Conservation (phyloP, 2,888 invertebrate genomes). For the Caprella mutica region DNA sequence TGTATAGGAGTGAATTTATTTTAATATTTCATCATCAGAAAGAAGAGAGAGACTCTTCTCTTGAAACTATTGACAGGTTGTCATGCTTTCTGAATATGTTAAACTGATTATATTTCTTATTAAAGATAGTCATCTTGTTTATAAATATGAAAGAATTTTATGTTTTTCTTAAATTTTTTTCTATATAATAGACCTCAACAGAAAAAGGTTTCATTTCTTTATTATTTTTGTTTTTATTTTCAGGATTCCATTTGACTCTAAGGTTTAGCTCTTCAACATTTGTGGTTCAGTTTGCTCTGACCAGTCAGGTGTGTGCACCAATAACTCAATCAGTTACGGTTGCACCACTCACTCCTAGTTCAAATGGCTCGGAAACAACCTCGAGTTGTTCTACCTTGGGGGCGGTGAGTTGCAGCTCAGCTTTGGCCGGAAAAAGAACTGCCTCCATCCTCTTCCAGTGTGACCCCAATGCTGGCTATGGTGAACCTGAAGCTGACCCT, state of each 20-base stretch:
- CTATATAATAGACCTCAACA: too few species aligned
- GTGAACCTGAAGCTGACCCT: slow-evolving; percentile 22
- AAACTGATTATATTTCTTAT: too few species aligned
- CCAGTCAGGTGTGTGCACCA: slow-evolving; percentile 17
- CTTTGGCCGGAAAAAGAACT: slow-evolving; percentile 15
- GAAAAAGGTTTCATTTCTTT: too few species aligned
- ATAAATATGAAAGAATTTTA: too few species aligned
- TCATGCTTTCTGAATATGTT: too few species aligned
- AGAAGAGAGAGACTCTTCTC: too few species aligned
- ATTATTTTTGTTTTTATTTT: too few species aligned
- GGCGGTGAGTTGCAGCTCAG: slow-evolving; percentile 9
- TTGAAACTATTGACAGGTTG: too few species aligned
- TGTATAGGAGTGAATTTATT: too few species aligned
- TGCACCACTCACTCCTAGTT: slow-evolving; percentile 14
- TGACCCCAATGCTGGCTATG: slow-evolving; percentile 24
- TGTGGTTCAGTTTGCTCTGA: slow-evolving; percentile 23
- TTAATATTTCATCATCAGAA: too few species aligned
- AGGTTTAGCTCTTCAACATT: slow-evolving; percentile 17
- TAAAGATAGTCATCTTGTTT: too few species aligned
- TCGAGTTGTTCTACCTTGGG: slow-evolving; percentile 17
- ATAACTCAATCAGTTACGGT: slow-evolving; percentile 18
- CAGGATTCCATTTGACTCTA: slow-evolving; percentile 4
- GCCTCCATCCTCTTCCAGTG: slow-evolving; percentile 22
- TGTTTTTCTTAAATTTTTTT: too few species aligned
- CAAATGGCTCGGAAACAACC: slow-evolving; percentile 14